phyloP scores from a whole-genome alignment of 2,888 invertebrate species.

The Toxonevra muliebris region DNA sequence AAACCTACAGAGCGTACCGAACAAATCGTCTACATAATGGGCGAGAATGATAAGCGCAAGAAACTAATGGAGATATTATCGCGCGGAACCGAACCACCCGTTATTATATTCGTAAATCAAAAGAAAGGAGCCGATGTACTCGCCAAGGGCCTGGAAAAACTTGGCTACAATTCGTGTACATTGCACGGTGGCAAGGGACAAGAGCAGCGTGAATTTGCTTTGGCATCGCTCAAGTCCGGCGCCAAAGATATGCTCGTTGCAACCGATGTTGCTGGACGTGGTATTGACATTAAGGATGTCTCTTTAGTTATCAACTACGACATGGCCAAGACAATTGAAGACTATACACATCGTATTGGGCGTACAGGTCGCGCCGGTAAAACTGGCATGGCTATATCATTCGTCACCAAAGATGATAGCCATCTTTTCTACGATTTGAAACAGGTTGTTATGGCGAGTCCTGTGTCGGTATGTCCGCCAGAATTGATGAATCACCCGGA shows the following conservation, averaged over 20 bases:
- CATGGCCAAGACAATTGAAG: slow-evolving; percentile 99
- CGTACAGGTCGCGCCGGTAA: slow-evolving; percentile 99
- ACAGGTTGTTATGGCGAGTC: slow-evolving; percentile 86
- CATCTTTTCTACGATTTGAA: slow-evolving; percentile 96
- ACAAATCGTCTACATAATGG: slow-evolving; percentile 95
- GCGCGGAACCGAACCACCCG: slow-evolving; percentile 92
- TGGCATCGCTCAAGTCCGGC: slow-evolving; percentile 95
- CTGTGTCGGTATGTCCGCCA: slow-evolving; percentile 93
- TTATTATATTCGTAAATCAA: slow-evolving; percentile 99
- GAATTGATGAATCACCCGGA: slow-evolving; percentile 98
- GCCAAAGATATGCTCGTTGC: slow-evolving; percentile 98
- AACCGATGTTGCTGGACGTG: slow-evolving; percentile 99
- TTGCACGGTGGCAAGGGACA: slow-evolving; percentile 99
- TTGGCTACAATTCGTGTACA: slow-evolving; percentile 96
- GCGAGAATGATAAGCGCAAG: slow-evolving; percentile 95
- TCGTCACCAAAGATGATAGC: slow-evolving; percentile 97
- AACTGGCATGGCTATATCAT: slow-evolving; percentile 93
- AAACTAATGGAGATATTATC: slow-evolving; percentile 94
- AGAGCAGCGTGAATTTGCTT: slow-evolving; percentile 97
- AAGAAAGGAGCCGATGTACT: slow-evolving; percentile 99
- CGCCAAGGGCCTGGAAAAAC: slow-evolving; percentile 95
- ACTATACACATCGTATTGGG: slow-evolving; percentile 97
- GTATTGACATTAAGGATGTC: slow-evolving; percentile 99
- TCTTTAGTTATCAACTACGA: slow-evolving; percentile 99
- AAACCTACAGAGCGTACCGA: slow-evolving; percentile 98